Percentiles rank a stretch among this genome's conserved stretches.
phyloP scores from a whole-genome alignment of 2,888 invertebrate genomes.

The Mechanitis mazaeus region DNA sequence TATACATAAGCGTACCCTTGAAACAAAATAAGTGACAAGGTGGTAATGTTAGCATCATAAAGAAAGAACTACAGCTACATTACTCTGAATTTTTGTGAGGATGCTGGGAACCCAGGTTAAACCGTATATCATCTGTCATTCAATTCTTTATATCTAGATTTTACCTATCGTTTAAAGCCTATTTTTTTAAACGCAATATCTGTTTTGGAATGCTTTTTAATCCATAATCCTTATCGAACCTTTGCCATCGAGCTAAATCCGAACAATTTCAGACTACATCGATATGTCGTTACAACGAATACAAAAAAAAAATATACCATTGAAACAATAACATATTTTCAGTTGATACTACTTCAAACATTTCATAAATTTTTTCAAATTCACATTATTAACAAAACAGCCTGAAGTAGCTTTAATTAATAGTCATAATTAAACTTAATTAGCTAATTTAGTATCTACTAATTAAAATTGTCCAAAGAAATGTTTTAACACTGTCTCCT shows the following conservation, averaged over 20 bases:
- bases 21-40: no score
- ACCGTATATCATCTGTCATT: no score
- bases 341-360: no score
- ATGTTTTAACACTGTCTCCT: background rate
- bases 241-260: slow-evolving; percentile 6
- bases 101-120: no score
- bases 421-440: slow-evolving; percentile 2
- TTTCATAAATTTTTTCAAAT: background rate
- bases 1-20: no score
- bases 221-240: slow-evolving; percentile 18
- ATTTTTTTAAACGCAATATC: no score
- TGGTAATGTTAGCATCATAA: no score
- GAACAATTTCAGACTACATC: background rate
- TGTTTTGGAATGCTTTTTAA: slow-evolving; percentile 3
- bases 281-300: background rate
- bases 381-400: background rate
- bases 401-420: background rate
- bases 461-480: slow-evolving; percentile 3
- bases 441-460: background rate
- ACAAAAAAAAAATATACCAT: background rate
- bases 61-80: no score
- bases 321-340: no score
- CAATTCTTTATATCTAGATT: no score
- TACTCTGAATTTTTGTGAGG: no score
- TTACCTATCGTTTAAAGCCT: no score